Evolutionary conservation across 2,888 invertebrate species (phyloP).

Genomic region (Oxycera nigricornis): DNA sequence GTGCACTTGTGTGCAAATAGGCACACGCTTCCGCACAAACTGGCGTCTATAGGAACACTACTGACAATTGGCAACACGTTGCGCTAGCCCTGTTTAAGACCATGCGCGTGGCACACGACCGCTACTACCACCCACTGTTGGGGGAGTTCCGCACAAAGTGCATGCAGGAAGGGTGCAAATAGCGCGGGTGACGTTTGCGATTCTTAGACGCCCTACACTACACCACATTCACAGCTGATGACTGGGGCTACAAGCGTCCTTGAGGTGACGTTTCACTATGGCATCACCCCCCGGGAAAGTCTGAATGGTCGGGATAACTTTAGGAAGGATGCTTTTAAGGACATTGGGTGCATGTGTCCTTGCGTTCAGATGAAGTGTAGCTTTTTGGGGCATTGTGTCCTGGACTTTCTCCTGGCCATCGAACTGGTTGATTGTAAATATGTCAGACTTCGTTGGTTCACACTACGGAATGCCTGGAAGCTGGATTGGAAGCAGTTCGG

Average conservation of each 20-base stretch:
- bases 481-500: too few relatives aligned
- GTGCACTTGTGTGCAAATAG: not conserved
- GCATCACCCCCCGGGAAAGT: conserved; percentile 12
- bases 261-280: conserved; percentile 24
- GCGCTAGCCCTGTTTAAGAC: not conserved
- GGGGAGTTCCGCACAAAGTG: not conserved
- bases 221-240: conserved; percentile 6
- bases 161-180: not conserved
- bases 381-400: not conserved
- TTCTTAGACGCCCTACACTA: not conserved
- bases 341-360: conserved; percentile 4
- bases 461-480: too few relatives aligned
- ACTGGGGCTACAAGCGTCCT: conserved; percentile 18
- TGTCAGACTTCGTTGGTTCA: too few relatives aligned
- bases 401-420: too few relatives aligned
- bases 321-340: not conserved
- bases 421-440: too few relatives aligned
- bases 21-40: not conserved
- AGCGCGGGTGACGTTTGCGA: conserved; percentile 9
- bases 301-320: conserved; percentile 4
- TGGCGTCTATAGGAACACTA: not conserved
- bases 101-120: not conserved
- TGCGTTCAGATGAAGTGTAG: not conserved
- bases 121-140: not conserved
- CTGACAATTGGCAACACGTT: conserved; percentile 22